Base-by-base conservation (phyloP, 1,140 invertebrate species). In the Tetraneura akinire region DNA sequence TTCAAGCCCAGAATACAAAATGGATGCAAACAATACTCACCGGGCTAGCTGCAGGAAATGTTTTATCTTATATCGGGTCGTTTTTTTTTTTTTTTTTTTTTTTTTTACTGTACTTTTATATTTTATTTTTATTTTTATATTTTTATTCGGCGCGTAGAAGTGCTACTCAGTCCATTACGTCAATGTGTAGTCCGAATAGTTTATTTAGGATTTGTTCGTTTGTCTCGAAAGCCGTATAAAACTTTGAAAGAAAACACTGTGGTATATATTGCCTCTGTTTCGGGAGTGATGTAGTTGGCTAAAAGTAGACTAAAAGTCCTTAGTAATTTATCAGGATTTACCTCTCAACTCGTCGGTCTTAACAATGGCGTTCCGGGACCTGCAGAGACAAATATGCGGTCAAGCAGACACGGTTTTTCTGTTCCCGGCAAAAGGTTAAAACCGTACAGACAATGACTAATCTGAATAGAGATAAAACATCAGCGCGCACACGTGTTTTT, bases 251-350 rank as follows among this genome's bases (percentile, higher is more conserved):
- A 51, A 71, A 71, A 51, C 26, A 29, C 68, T 29, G n/a, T n/a
- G n/a, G n/a, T n/a, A n/a, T n/a, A n/a, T n/a, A 23, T 6, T 37
- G 26, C 3, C 0, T 16, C 42, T 16, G 21, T 26, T 21, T 73
- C 29, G 32, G 37, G 11, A 3, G 23, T 13, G 14, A 32, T 51
- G 45, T 13, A 51, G 14, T 26, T 42, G 26, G 23, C 13, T 18
- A 51, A 5, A 71, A 37, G 55, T 53, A 26, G 6, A 55, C 13
- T 57, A 47, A 47, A 60, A 60, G 16, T 60, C 37, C 55, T n/a
- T 1, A 11, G 55, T 62, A 78, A 78, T 78, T 78, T 78, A 78
- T 78, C 74, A 78, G 74, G 55, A 78, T 62, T 78, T 78, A 78
- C 74, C 53, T 76, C 32, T 57, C 73, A n/a, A 57, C 55, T 78